Conservation (phyloP, 2,797 vertebrate genomes). For the Lindbergichthys nudifrons region DNA sequence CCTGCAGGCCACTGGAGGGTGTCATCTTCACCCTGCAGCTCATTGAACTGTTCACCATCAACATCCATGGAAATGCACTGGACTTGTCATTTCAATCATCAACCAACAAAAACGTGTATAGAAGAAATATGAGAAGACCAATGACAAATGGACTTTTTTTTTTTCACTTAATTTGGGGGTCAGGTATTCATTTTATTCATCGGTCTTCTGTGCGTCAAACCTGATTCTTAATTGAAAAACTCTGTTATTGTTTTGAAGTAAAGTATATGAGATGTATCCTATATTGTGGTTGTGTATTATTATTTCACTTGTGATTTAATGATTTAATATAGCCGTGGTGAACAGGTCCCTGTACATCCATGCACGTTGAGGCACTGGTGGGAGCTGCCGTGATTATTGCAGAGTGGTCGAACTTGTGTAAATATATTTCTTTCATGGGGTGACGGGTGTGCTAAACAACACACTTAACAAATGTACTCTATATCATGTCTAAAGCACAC, state of each 20-base stretch:
- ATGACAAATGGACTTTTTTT: slow-evolving; percentile 32
- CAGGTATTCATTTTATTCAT: slow-evolving; percentile 49
- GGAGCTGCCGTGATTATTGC: too few relatives aligned
- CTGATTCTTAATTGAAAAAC: slow-evolving; percentile 14
- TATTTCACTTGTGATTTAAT: slow-evolving; percentile 28
- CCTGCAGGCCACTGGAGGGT: slow-evolving; percentile 24
- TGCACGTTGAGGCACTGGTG: too few relatives aligned
- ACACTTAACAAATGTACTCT: too few relatives aligned
- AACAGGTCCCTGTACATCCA: too few relatives aligned
- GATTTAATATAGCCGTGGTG: neutral
- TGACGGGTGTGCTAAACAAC: too few relatives aligned
- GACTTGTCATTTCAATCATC: slow-evolving; percentile 36
- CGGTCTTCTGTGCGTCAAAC: slow-evolving; percentile 17
- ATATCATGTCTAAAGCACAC: too few relatives aligned
- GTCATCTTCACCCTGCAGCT: slow-evolving; percentile 49
- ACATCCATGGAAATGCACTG: slow-evolving; percentile 28
- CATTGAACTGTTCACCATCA: slow-evolving; percentile 37
- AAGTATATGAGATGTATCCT: slow-evolving; percentile 46
- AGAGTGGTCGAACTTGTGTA: too few relatives aligned
- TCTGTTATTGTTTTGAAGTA: slow-evolving; percentile 50
- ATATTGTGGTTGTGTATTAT: slow-evolving; percentile 31
- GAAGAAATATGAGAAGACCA: slow-evolving; percentile 29
- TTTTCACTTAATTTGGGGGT: slow-evolving; percentile 21
- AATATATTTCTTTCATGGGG: too few relatives aligned
- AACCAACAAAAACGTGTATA: slow-evolving; percentile 16